phyloP scores from a whole-genome alignment of 1,140 invertebrate genomes.

The Trichonephila clavata region DNA sequence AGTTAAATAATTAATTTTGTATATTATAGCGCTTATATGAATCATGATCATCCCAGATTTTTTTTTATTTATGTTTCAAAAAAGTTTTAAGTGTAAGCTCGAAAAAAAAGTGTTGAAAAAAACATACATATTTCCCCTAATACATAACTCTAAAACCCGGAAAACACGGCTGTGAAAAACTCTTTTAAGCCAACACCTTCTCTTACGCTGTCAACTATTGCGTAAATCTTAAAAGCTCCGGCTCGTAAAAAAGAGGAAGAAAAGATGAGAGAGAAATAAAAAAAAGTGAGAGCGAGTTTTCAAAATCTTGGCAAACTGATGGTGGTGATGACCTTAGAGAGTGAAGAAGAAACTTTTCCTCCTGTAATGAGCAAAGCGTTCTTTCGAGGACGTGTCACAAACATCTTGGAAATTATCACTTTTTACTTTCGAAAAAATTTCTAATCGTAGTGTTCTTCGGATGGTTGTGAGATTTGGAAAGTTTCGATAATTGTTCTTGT shows the following conservation, averaged over 20 bases:
- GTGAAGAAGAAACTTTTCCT: not conserved
- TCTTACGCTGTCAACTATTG: not conserved
- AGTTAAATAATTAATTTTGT: too few species aligned
- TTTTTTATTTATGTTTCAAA: too few species aligned
- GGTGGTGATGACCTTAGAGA: conserved; percentile 1
- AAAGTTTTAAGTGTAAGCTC: too few species aligned
- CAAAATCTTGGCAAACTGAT: conserved; percentile 22
- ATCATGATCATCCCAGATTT: too few species aligned
- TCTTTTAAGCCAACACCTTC: conserved; percentile 2
- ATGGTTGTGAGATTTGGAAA: too few species aligned
- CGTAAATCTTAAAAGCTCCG: not conserved
- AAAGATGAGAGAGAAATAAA: not conserved
- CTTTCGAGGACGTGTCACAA: not conserved
- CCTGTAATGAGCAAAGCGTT: not conserved
- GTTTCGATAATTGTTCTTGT: too few species aligned
- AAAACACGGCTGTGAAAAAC: not conserved
- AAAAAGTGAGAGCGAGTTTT: too few species aligned
- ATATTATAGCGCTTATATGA: too few species aligned
- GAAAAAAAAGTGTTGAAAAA: too few species aligned
- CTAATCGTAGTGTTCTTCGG: too few species aligned
- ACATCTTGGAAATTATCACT: not conserved
- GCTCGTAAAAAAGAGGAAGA: not conserved
- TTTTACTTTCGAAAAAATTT: too few species aligned
- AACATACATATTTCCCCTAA: not conserved
- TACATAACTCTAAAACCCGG: not conserved